These are phyloP conservation scores for Phallusia fumigata DNA, from an alignment of 23 tunicate genomes.

Conservation along the genomic window DNA sequence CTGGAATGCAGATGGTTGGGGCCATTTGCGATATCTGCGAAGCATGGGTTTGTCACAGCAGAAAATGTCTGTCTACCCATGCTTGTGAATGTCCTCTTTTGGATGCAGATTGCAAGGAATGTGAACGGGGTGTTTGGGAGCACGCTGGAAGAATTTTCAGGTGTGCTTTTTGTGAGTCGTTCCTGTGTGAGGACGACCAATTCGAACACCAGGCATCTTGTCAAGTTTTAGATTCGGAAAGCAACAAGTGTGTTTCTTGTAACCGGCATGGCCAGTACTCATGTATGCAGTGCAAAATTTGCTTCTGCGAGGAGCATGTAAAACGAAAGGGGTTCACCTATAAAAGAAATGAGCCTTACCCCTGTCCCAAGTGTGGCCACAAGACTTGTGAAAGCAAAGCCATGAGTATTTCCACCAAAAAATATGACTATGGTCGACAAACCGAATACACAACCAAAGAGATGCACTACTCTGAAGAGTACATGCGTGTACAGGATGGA, in stretches of 20 bases:
- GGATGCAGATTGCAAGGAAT: slow-evolving; percentile 84
- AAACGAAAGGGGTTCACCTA: slow-evolving; percentile 87
- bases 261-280: slow-evolving; percentile 82
- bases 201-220: slow-evolving; percentile 97
- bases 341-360: slow-evolving; percentile 72
- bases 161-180: slow-evolving; percentile 80
- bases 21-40: slow-evolving; percentile 97
- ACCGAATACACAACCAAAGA: slow-evolving; percentile 24
- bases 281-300: slow-evolving; percentile 91
- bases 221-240: slow-evolving; percentile 81
- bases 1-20: slow-evolving; percentile 85
- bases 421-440: slow-evolving; percentile 77
- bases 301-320: slow-evolving; percentile 95
- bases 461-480: slow-evolving; percentile 13
- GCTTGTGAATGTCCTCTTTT: slow-evolving; percentile 90
- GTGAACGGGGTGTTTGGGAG: slow-evolving; percentile 87
- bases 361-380: slow-evolving; percentile 93
- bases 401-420: slow-evolving; percentile 66
- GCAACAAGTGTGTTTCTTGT: slow-evolving; percentile 86
- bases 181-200: slow-evolving; percentile 95
- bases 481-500: neutral
- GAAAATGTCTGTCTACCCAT: slow-evolving; percentile 81
- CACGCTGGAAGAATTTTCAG: slow-evolving; percentile 91
- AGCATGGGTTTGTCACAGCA: slow-evolving; percentile 94
- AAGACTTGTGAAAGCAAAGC: slow-evolving; percentile 75